phyloP scores from a whole-genome alignment of 1,140 invertebrate species.

The Glomeris maerens region DNA sequence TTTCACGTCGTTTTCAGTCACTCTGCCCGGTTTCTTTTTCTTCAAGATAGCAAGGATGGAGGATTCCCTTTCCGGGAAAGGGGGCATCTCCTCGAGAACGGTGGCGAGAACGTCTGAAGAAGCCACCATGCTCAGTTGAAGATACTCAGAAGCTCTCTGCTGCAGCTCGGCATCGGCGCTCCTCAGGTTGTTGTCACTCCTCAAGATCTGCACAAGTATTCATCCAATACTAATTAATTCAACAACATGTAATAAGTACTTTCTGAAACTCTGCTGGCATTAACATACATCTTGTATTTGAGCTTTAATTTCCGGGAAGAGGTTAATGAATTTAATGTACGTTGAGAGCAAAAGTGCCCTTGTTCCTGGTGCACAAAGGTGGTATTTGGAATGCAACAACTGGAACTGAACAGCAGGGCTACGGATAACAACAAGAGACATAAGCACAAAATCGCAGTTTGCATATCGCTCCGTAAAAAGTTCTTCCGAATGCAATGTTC shows the following conservation, averaged over 20 bases:
- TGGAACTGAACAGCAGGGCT: conserved; percentile 93
- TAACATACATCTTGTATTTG: conserved; percentile 75
- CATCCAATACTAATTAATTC: conserved; percentile 1
- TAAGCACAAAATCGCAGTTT: background rate
- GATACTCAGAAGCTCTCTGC: conserved; percentile 94
- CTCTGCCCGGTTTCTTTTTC: conserved; percentile 88
- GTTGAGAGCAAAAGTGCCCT: conserved; percentile 90
- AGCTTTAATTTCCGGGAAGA: conserved; percentile 95
- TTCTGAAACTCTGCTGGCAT: conserved; percentile 9
- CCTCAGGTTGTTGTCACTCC: conserved; percentile 86
- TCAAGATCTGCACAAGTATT: conserved; percentile 51
- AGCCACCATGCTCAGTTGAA: conserved; percentile 89
- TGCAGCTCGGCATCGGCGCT: conserved; percentile 97
- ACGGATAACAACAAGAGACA: conserved; percentile 12
- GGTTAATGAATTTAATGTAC: conserved; percentile 98
- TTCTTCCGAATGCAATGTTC: background rate
- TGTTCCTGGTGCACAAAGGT: conserved; percentile 92
- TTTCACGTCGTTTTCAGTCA: conserved; percentile 52
- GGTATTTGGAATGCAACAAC: conserved; percentile 94
- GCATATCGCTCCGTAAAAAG: background rate
- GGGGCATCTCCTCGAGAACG: conserved; percentile 99
- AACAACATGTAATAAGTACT: conserved; percentile 9
- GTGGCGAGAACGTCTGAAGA: conserved; percentile 88
- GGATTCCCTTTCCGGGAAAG: conserved; percentile 96
- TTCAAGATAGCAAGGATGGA: conserved; percentile 94